phyloP scores from a whole-genome alignment of 92 coral and sea anemone genomes.

The Bergia puertoricense region DNA sequence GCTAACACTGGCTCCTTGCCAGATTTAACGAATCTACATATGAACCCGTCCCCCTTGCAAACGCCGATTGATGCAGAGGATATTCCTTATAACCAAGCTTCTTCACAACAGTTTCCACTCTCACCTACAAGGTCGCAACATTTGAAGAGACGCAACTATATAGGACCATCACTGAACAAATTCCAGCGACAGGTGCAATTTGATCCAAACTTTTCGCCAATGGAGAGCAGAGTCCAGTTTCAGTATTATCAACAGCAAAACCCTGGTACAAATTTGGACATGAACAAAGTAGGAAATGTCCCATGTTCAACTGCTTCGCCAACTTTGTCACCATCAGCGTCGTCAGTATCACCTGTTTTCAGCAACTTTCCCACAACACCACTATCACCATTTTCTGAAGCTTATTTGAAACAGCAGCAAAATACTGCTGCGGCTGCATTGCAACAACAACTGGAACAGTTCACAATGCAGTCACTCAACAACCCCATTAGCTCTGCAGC shows the following conservation, averaged over 20 bases:
- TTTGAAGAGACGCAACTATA: conserved; percentile 31
- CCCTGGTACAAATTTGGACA: conserved; percentile 38
- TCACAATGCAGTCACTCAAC: conserved; percentile 27
- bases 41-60: conserved; percentile 89
- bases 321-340: conserved; percentile 75
- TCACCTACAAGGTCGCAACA: conserved; percentile 39
- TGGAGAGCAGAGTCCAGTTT: conserved; percentile 43
- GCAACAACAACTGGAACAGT: conserved; percentile 81
- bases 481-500: conserved; percentile 15
- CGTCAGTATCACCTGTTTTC: conserved; percentile 81
- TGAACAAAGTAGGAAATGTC: conserved; percentile 17
- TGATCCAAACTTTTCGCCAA: conserved; percentile 39
- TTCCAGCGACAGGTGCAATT: conserved; percentile 37
- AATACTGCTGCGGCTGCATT: conserved; percentile 49
- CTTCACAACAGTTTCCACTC: conserved; percentile 48
- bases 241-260: conserved; percentile 42
- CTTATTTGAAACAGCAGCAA: conserved; percentile 80
- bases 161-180: conserved; percentile 33
- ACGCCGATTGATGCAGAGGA: conserved; percentile 90
- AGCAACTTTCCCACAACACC: conserved; percentile 71
- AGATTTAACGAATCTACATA: conserved; percentile 91
- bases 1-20: conserved; percentile 91
- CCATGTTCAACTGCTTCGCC: conserved; percentile 68
- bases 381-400: conserved; percentile 74
- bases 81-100: conserved; percentile 55